Conservation (phyloP, 2,113 vertebrate genomes). For the Condylura cristata region DNA sequence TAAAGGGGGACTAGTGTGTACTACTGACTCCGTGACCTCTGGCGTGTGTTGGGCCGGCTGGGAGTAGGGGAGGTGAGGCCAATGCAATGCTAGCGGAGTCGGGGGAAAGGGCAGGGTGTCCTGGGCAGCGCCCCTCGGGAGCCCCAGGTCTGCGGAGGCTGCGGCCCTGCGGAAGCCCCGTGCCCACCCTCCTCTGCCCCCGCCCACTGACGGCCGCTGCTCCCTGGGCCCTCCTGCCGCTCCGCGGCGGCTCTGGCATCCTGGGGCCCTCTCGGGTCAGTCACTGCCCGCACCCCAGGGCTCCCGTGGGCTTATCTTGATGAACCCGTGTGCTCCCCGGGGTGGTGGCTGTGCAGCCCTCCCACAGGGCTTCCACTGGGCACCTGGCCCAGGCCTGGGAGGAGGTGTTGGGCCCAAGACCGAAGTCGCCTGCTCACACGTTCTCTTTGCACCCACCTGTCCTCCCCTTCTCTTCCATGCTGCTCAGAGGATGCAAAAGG, state of each 20-base stretch:
- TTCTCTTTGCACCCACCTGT: slow-evolving; percentile 78
- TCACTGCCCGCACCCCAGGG: not conserved
- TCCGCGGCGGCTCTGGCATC: rapidly evolving
- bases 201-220: rapidly evolving
- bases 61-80: not conserved
- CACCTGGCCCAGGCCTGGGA: not conserved
- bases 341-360: too few relatives aligned
- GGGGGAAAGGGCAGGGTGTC: rapidly evolving
- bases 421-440: slow-evolving; percentile 67
- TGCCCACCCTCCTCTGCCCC: rapidly evolving
- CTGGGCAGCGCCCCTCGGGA: not conserved
- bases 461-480: slow-evolving; percentile 88
- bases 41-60: not conserved
- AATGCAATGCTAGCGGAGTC: not conserved
- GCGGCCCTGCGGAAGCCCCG: rapidly evolving
- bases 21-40: slow-evolving; percentile 32
- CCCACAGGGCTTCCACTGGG: not conserved
- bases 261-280: rapidly evolving
- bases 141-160: rapidly evolving
- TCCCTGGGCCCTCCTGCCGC: not conserved
- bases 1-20: not conserved
- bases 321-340: rapidly evolving
- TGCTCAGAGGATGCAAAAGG: slow-evolving; percentile 99
- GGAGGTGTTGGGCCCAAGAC: not conserved
- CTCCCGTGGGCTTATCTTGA: not conserved